phyloP scores from a whole-genome alignment of 35 echinoderm and acorn worm species.

The Chiridota heheva region DNA sequence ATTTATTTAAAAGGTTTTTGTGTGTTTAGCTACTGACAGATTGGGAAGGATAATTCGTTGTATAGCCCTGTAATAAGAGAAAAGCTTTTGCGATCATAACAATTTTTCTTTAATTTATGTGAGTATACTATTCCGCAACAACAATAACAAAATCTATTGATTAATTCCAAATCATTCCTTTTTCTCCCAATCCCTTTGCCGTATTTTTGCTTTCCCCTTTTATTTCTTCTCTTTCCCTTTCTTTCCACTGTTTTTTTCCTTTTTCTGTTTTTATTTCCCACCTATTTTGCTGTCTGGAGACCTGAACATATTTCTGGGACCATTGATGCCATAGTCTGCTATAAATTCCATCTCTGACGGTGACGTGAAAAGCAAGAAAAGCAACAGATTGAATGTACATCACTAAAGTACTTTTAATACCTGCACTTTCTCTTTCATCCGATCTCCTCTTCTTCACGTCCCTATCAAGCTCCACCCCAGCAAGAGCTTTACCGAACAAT shows the following conservation, averaged over 20 bases:
- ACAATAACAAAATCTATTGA: not conserved
- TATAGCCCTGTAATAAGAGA: not conserved
- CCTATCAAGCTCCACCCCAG: slow-evolving; percentile 16
- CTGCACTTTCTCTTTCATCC: not conserved
- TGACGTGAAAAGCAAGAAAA: not conserved
- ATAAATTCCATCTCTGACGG: not conserved
- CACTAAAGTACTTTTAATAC: not conserved
- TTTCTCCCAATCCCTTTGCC: not conserved
- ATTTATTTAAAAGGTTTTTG: too few species aligned
- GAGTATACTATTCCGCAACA: not conserved
- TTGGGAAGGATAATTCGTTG: not conserved
- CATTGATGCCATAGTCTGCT: too few species aligned
- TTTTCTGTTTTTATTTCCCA: not conserved
- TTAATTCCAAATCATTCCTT: not conserved
- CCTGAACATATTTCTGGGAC: too few species aligned
- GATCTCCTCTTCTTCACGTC: not conserved
- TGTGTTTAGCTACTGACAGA: too few species aligned
- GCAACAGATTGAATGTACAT: not conserved
- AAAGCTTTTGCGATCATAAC: not conserved
- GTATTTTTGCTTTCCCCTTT: slow-evolving; percentile 10
- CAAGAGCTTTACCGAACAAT: slow-evolving; percentile 52
- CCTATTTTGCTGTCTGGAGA: not conserved
- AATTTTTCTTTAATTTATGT: not conserved
- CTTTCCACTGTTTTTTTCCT: not conserved
- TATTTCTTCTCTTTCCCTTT: not conserved